phyloP scores from a whole-genome alignment of 2,797 vertebrate species.

The Etheostoma perlongum region DNA sequence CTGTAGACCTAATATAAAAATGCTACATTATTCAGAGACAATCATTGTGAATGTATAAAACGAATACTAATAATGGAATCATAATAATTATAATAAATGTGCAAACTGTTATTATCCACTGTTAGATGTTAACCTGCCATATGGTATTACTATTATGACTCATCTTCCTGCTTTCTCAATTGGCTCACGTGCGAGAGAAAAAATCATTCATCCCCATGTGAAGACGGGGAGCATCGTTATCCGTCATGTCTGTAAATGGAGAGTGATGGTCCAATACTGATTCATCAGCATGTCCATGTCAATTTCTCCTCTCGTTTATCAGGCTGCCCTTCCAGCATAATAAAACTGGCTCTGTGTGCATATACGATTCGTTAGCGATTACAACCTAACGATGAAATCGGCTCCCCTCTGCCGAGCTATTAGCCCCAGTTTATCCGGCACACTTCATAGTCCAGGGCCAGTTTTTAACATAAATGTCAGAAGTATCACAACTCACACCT shows the following conservation, averaged over 20 bases:
- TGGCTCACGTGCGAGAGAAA: constrained; percentile 26
- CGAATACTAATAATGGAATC: constrained; percentile 22
- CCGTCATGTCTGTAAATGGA: constrained; percentile 75
- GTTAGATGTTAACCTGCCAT: constrained; percentile 12
- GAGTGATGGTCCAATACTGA: constrained; percentile 79
- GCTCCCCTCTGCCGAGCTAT: constrained; percentile 10
- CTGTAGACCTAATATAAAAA: not conserved
- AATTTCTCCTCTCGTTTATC: constrained; percentile 68
- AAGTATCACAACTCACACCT: not conserved
- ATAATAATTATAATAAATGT: constrained; percentile 29
- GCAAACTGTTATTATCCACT: not conserved
- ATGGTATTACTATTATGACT: constrained; percentile 39
- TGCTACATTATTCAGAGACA: not conserved
- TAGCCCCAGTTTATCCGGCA: not conserved
- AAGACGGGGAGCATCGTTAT: constrained; percentile 62
- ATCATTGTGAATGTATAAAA: not conserved
- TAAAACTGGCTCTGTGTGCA: constrained; percentile 33
- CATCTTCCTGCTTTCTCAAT: constrained; percentile 51
- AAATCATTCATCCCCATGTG: constrained; percentile 61
- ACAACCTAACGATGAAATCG: constrained; percentile 51
- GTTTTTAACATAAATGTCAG: not conserved
- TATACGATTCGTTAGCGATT: constrained; percentile 43
- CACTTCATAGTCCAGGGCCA: not conserved
- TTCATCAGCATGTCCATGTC: constrained; percentile 76
- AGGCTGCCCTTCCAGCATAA: constrained; percentile 57